phyloP scores from a whole-genome alignment of 2,888 invertebrate species.

The Mamestra brassicae region DNA sequence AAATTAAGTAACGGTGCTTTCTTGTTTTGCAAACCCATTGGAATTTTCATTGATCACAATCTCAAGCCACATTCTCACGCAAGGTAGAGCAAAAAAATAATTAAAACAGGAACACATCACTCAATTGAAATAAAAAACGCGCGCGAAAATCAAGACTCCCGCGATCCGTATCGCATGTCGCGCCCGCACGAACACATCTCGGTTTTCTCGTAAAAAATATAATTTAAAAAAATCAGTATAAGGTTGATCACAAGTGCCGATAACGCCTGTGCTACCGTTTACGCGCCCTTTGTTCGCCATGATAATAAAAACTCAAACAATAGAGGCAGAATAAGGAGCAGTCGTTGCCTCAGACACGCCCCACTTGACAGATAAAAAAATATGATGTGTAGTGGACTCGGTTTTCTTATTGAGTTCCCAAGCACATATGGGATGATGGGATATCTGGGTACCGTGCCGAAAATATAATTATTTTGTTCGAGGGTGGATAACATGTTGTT shows the following conservation, averaged over 20 bases:
- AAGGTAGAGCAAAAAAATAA: constrained; percentile 53
- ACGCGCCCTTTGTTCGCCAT: constrained; percentile 87
- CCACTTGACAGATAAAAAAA: constrained; percentile 83
- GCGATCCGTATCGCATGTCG: constrained; percentile 82
- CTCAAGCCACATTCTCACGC: constrained; percentile 46
- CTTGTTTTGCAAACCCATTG: not conserved
- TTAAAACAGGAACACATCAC: constrained; percentile 77
- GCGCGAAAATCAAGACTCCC: constrained; percentile 77
- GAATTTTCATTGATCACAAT: constrained; percentile 16
- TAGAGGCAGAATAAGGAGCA: constrained; percentile 80
- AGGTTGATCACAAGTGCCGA: constrained; percentile 89
- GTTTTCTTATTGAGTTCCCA: constrained; percentile 82
- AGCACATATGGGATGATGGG: constrained; percentile 55
- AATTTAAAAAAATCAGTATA: constrained; percentile 81
- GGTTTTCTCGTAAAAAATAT: constrained; percentile 79
- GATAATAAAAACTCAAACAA: constrained; percentile 89
- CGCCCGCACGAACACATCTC: constrained; percentile 79
- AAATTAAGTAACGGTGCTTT: not conserved
- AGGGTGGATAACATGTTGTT: too few species aligned
- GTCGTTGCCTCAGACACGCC: constrained; percentile 82
- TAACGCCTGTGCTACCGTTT: constrained; percentile 89
- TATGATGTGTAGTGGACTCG: constrained; percentile 76
- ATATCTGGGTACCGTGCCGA: constrained; percentile 24
- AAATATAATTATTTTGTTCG: constrained; percentile 11
- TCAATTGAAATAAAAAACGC: constrained; percentile 73